Percentiles rank a stretch among this genome's conserved stretches.
Conservation (phyloP, 1,140 invertebrate species). For the Anoplolepis gracilipes region DNA sequence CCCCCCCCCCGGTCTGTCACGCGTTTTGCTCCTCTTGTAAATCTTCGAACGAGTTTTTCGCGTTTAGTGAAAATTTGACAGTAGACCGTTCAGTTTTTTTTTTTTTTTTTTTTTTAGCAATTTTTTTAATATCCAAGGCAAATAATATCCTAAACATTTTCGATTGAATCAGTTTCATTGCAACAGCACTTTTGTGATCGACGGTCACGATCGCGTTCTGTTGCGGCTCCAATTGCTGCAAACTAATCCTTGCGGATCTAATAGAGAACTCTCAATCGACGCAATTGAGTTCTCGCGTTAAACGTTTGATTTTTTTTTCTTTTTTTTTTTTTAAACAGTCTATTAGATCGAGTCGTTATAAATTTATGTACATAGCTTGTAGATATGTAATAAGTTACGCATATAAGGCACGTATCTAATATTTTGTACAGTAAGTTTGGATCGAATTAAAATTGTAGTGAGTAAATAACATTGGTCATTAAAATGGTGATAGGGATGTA, state of each 20-base stretch:
- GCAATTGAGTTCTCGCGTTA: slow-evolving; percentile 40
- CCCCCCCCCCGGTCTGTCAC: neutral
- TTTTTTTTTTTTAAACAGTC: slow-evolving; percentile 17
- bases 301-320: slow-evolving; percentile 18
- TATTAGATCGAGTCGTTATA: slow-evolving; percentile 21
- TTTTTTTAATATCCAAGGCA: neutral
- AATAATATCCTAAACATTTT: too few relatives aligned
- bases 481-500: slow-evolving; percentile 40
- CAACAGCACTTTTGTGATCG: neutral
- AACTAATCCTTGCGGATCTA: slow-evolving; percentile 22
- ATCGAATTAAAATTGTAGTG: slow-evolving; percentile 29
- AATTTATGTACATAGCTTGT: slow-evolving; percentile 35
- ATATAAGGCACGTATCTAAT: slow-evolving; percentile 32
- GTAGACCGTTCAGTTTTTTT: neutral
- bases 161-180: too few relatives aligned
- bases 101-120: too few relatives aligned
- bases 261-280: slow-evolving; percentile 29
- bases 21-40: neutral
- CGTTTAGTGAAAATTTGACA: neutral
- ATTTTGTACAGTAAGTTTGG: slow-evolving; percentile 48
- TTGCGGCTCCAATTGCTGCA: slow-evolving; percentile 7
- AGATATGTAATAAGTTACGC: slow-evolving; percentile 29
- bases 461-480: slow-evolving; percentile 42
- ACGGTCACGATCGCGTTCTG: neutral
- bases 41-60: neutral